Evolutionary conservation across 2,888 invertebrate genomes (phyloP), one percentile per base, ranked within the genome.

Genomic region (Acanthoscelides obtectus): DNA sequence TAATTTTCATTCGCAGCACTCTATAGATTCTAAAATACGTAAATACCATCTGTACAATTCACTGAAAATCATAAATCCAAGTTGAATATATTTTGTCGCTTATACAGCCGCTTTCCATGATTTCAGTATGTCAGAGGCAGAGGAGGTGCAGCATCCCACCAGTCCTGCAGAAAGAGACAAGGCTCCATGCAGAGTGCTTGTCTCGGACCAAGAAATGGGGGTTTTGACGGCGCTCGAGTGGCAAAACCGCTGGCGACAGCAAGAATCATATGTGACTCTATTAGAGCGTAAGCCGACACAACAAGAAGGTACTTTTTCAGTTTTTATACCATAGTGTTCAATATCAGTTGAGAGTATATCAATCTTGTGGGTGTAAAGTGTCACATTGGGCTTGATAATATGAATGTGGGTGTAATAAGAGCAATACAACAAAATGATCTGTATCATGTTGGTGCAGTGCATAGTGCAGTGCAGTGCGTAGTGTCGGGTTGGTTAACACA

Each of bases 201-300:
- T 92, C 84, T 88, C 88, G 80, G 89, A 91, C 76, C 88, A 89
- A 79, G 92, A 92, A 82, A 86, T 91, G 83, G 89, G 90, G 82
- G 87, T 87, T 81, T 87, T 91, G 78, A 88, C 89, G 79, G 87
- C 88, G 82, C 89, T 90, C 79, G 90, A 92, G 81, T 89, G 92
- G 84, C 88, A 89, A 80, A 87, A 88, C 84, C 89, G 90, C 82
- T 93, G 93, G 93, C 89, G 88, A 85, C 89, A 89, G 85, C 93
- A 93, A 89, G 93, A 93, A 87, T 88, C 88, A 83, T 93, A 92
- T 88, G 89, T 93, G 87, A 90, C 92, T 84, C 88, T 88, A 83
- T 89, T 93, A 86, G 93, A 93, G 89, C 87, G 91, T 80, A 91
- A 91, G 87, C 88, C 90, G 86, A 88, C 90, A 87, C 89, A 89